These are phyloP conservation scores for Catonia carolina DNA, from an alignment of 2,888 invertebrate species.

Conservation along the genomic window DNA sequence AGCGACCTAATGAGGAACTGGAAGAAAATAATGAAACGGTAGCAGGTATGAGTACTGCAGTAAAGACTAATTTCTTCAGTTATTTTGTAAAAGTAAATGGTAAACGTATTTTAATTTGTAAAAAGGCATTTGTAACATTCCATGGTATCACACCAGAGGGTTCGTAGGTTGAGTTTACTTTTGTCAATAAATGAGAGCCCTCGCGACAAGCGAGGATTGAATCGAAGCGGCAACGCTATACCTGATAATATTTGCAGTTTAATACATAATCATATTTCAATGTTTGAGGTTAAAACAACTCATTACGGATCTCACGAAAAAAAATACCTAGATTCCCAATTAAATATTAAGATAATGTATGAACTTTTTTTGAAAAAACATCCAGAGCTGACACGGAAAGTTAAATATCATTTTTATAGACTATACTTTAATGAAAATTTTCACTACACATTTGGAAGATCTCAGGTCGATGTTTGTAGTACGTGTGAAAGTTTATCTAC, in stretches of 20 bases:
- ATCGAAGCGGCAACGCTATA: too few relatives aligned
- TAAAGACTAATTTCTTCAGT: too few relatives aligned
- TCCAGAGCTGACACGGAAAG: background rate
- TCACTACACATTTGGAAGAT: too few relatives aligned
- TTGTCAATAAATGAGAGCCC: too few relatives aligned
- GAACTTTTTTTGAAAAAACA: background rate
- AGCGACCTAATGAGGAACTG: too few relatives aligned
- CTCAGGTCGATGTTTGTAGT: background rate
- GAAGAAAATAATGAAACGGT: too few relatives aligned
- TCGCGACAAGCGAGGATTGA: too few relatives aligned
- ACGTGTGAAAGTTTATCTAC: background rate
- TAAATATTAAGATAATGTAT: background rate
- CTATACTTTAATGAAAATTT: background rate
- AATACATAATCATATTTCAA: too few relatives aligned
- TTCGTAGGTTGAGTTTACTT: too few relatives aligned
- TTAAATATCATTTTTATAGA: background rate
- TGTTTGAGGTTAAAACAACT: background rate
- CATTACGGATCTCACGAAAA: background rate
- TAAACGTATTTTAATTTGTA: background rate
- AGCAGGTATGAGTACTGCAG: too few relatives aligned
- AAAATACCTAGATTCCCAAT: background rate
- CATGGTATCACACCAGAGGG: background rate
- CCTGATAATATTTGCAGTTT: too few relatives aligned
- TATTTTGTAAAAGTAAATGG: background rate
- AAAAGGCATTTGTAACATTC: background rate